These are phyloP conservation scores for Mimas tiliae DNA, from an alignment of 2,888 invertebrate species.

Conservation along the genomic window DNA sequence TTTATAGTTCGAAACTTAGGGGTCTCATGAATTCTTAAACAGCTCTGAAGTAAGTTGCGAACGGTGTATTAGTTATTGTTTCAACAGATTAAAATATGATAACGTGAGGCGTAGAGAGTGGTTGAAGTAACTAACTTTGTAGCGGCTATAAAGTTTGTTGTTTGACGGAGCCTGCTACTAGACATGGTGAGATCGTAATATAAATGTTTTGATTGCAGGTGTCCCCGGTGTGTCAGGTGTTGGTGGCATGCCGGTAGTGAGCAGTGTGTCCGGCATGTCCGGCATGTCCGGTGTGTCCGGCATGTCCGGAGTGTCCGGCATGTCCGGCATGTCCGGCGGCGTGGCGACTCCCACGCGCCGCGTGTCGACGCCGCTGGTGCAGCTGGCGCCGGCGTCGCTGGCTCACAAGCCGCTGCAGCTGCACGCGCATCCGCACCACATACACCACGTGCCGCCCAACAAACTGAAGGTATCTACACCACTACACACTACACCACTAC, in stretches of 20 bases:
- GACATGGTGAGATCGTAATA: too few relatives aligned
- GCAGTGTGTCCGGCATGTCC: constrained; percentile 37
- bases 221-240: too few relatives aligned
- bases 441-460: constrained; percentile 60
- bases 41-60: too few relatives aligned
- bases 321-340: constrained; percentile 37
- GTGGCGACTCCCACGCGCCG: constrained; percentile 44
- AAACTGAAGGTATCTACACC: constrained; percentile 59
- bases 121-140: too few relatives aligned
- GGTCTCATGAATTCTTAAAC: too few relatives aligned
- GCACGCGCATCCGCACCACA: constrained; percentile 37
- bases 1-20: too few relatives aligned
- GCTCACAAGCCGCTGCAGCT: constrained; percentile 54
- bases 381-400: constrained; percentile 51
- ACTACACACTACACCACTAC: too few relatives aligned
- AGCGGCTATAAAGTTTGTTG: too few relatives aligned
- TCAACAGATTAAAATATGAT: too few relatives aligned
- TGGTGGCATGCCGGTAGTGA: constrained; percentile 35
- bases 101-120: too few relatives aligned
- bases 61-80: too few relatives aligned
- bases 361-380: constrained; percentile 55
- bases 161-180: too few relatives aligned
- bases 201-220: constrained; percentile 35
- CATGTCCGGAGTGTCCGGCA: constrained; percentile 34
- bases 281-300: constrained; percentile 39